phyloP scores from a whole-genome alignment of 1,140 invertebrate species.

The Chionoecetes opilio region DNA sequence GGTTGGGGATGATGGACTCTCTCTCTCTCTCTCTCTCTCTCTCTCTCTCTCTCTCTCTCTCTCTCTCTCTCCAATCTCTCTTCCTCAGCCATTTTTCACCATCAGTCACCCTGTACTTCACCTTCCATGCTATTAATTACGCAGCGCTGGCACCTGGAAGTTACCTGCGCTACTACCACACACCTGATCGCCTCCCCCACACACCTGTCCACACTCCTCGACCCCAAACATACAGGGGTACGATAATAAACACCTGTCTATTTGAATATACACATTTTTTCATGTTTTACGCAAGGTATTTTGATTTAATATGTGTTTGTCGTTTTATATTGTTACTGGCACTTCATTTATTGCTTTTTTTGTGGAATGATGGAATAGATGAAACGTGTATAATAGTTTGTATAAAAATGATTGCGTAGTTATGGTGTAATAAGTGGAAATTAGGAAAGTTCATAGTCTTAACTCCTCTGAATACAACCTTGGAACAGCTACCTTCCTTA shows the following conservation, averaged over 20 bases:
- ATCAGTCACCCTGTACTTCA: not conserved
- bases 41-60: slow-evolving; percentile 13
- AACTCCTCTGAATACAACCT: too few relatives aligned
- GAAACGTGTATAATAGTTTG: too few relatives aligned
- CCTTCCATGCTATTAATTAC: not conserved
- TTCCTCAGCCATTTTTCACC: not conserved
- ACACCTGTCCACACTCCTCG: not conserved
- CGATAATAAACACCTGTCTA: not conserved
- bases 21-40: slow-evolving; percentile 6
- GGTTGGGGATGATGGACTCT: not conserved
- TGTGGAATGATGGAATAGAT: too few relatives aligned
- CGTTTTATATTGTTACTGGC: not conserved
- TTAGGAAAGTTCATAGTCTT: too few relatives aligned
- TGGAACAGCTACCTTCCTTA: not conserved
- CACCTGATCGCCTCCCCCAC: not conserved
- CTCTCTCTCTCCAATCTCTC: slow-evolving; percentile 14
- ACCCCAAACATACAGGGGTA: not conserved
- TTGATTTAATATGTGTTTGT: not conserved
- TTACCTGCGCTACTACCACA: not conserved
- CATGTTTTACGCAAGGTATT: not conserved
- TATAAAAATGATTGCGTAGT: too few relatives aligned
- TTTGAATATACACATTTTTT: not conserved
- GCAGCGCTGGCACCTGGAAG: not conserved
- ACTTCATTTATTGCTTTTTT: too few relatives aligned
- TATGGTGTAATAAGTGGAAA: too few relatives aligned